phyloP scores from a whole-genome alignment of 2,797 vertebrate species.

The Jordanella pulchra region DNA sequence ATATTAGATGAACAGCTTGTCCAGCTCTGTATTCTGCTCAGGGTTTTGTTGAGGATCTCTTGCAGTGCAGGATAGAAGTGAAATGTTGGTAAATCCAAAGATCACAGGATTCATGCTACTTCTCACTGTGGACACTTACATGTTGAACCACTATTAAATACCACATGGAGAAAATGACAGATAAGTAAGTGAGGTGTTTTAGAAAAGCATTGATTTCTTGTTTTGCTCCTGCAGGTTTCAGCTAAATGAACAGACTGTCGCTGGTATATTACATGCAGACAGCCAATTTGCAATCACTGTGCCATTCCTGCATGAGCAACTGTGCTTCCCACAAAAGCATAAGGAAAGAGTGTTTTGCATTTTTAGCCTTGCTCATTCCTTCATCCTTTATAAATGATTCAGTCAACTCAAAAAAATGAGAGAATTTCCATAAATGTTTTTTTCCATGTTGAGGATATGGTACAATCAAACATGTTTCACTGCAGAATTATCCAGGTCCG shows the following conservation, averaged over 20 bases:
- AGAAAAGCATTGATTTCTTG: conserved; percentile 9
- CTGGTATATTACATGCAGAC: conserved; percentile 32
- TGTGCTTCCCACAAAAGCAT: conserved; percentile 32
- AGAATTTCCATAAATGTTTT: conserved; percentile 53
- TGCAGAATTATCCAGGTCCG: conserved; percentile 30
- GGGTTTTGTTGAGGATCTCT: neutral
- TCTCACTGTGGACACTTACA: neutral
- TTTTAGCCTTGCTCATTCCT: conserved; percentile 7
- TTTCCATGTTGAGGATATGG: conserved; percentile 42
- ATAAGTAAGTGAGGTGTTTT: conserved; percentile 6
- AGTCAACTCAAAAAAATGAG: conserved; percentile 28
- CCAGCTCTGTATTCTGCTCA: neutral
- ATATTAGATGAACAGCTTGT: no score
- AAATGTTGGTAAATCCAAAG: no score
- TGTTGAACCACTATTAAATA: neutral
- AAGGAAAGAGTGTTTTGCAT: conserved; percentile 32
- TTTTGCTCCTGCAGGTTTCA: conserved; percentile 24
- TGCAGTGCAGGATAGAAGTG: neutral
- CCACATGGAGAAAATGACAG: neutral
- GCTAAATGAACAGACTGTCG: conserved; percentile 35
- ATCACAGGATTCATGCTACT: neutral
- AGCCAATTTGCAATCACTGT: conserved; percentile 56
- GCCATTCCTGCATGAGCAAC: conserved; percentile 24
- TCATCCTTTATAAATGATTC: conserved; percentile 58
- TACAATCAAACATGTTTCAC: conserved; percentile 66